Conservation (phyloP, 1,140 invertebrate species). For the Lamellibrachia luymesi region DNA sequence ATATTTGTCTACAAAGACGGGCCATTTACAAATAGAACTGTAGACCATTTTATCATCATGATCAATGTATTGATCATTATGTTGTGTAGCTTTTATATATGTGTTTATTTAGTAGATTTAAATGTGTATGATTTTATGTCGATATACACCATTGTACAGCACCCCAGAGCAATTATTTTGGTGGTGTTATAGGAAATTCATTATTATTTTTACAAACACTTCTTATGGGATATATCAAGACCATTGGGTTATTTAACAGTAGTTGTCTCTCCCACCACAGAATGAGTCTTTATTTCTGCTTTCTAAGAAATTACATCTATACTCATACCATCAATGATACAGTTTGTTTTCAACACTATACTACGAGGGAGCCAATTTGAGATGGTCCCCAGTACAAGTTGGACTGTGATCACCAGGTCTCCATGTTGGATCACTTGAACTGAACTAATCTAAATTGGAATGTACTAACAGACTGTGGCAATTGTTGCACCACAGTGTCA, state of each 20-base stretch:
- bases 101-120: too few relatives aligned
- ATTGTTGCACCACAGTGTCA: not conserved
- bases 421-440: not conserved
- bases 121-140: too few relatives aligned
- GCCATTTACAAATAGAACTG: not conserved
- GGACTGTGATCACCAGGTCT: not conserved
- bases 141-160: too few relatives aligned
- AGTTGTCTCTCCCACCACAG: not conserved
- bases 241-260: not conserved
- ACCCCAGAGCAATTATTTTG: too few relatives aligned
- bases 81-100: too few relatives aligned
- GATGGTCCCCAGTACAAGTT: not conserved
- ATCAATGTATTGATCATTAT: too few relatives aligned
- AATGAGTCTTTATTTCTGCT: not conserved
- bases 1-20: not conserved
- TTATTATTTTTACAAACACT: too few relatives aligned
- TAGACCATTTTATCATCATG: too few relatives aligned
- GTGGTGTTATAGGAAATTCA: too few relatives aligned
- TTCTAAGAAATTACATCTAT: not conserved
- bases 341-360: not conserved
- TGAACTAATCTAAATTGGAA: not conserved
- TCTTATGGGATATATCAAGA: not conserved
- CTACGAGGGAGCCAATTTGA: not conserved
- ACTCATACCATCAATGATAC: not conserved
- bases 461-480: not conserved